Percentiles rank a stretch among this genome's conserved stretches.
Evolutionary conservation across 1,140 invertebrate genomes (phyloP).

Genomic region (Drosophila truncata): DNA sequence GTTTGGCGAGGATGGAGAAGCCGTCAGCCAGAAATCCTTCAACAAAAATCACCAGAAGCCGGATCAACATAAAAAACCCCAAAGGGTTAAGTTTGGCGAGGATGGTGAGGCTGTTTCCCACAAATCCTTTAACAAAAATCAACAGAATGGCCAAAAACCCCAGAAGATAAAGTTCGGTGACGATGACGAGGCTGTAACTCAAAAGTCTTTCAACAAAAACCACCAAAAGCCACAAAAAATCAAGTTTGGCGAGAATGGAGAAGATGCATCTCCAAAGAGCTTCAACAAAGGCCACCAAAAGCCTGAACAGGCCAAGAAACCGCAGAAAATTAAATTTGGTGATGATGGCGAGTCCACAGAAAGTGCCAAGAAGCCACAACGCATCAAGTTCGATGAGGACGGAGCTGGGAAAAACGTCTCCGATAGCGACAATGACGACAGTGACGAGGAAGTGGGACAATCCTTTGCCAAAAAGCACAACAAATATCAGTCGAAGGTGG

Average conservation of each 20-base stretch:
- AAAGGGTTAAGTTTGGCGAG: conserved; percentile 45
- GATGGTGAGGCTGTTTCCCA: conserved; percentile 13
- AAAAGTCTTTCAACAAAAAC: conserved; percentile 25
- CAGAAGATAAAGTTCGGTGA: conserved; percentile 79
- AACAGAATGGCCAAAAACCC: conserved; percentile 12
- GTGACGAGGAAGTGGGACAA: conserved; percentile 37
- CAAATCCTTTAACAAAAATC: conserved; percentile 2
- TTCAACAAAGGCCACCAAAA: conserved; percentile 2
- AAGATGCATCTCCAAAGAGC: neutral
- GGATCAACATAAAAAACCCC: conserved; percentile 34
- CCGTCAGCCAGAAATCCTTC: conserved; percentile 8
- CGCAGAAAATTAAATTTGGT: conserved; percentile 50
- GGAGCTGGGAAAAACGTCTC: conserved; percentile 33
- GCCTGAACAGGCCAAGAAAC: conserved; percentile 24
- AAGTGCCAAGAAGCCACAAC: conserved; percentile 59
- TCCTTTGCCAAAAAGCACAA: conserved; percentile 28
- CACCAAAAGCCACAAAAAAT: conserved; percentile 28
- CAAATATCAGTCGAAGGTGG: conserved; percentile 54
- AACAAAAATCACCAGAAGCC: conserved; percentile 24
- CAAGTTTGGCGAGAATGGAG: conserved; percentile 28
- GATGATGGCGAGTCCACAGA: conserved; percentile 29
- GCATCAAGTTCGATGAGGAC: conserved; percentile 72
- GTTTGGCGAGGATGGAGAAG: conserved; percentile 29
- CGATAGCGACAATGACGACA: conserved; percentile 52
- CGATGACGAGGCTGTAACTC: conserved; percentile 57